Conservation (phyloP, 2,113 vertebrate species). For the Ochotona princeps region DNA sequence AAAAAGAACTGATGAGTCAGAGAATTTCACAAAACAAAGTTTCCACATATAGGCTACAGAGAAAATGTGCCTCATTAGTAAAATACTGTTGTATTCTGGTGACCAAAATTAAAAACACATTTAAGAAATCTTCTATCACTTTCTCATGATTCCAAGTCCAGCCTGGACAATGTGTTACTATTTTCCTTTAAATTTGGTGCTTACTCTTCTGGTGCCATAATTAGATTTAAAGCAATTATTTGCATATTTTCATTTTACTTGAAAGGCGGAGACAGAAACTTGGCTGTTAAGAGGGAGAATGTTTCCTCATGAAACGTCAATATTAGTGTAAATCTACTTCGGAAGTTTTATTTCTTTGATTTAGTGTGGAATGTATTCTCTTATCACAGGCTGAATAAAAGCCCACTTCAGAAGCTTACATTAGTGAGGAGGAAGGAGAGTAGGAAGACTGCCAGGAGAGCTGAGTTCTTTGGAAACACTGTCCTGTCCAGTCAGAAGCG, state of each 20-base stretch:
- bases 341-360: background rate
- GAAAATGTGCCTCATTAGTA: constrained; percentile 54
- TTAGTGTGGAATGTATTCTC: constrained; percentile 31
- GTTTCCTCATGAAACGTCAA: background rate
- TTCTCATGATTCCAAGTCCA: constrained; percentile 49
- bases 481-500: background rate
- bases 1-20: constrained; percentile 66
- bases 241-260: too few species aligned
- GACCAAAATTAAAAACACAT: constrained; percentile 69
- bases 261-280: too few species aligned
- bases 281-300: background rate
- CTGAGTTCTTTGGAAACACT: constrained; percentile 35
- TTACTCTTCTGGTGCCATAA: constrained; percentile 48
- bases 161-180: background rate
- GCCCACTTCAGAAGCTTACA: background rate
- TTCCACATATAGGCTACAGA: constrained; percentile 63
- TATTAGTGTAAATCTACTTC: background rate
- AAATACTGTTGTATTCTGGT: constrained; percentile 54
- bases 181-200: background rate
- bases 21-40: constrained; percentile 66
- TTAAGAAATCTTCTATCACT: constrained; percentile 43
- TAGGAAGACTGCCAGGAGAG: background rate
- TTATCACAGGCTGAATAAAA: constrained; percentile 7
- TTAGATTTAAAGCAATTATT: background rate
- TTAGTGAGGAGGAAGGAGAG: background rate